Evolutionary conservation across 2,888 invertebrate genomes (phyloP).

Genomic region (Choristoneura rosaceana): DNA sequence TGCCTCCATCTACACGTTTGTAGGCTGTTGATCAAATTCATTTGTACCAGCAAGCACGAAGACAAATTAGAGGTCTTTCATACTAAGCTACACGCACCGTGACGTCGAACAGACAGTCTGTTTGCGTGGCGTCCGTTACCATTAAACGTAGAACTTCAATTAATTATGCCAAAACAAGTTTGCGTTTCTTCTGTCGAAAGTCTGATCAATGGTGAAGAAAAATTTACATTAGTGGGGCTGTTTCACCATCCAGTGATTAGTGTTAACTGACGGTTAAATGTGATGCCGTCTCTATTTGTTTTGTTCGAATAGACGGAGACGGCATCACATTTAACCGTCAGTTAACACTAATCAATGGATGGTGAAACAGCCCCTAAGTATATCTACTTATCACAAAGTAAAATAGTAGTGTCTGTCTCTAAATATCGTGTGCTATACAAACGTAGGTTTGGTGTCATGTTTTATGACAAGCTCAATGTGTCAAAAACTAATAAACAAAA

Average conservation of each 20-base stretch:
- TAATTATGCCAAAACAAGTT: not conserved
- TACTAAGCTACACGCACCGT: not conserved
- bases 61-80: not conserved
- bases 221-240: no score
- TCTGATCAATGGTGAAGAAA: not conserved
- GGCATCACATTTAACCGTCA: no score
- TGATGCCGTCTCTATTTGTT: no score
- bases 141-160: not conserved
- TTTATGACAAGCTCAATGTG: not conserved
- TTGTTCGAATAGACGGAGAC: no score
- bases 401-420: not conserved
- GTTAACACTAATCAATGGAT: no score
- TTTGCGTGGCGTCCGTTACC: not conserved
- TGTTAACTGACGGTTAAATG: no score
- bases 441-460: not conserved
- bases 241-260: no score
- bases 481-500: not conserved
- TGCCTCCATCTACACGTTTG: not conserved
- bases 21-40: conserved; percentile 14
- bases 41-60: not conserved
- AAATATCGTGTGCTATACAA: not conserved
- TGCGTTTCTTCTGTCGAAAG: not conserved
- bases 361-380: no score
- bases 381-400: not conserved
- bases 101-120: not conserved